These are phyloP conservation scores for Thymallus thymallus DNA, from an alignment of 2,113 vertebrate genomes.

Conservation along the genomic window DNA sequence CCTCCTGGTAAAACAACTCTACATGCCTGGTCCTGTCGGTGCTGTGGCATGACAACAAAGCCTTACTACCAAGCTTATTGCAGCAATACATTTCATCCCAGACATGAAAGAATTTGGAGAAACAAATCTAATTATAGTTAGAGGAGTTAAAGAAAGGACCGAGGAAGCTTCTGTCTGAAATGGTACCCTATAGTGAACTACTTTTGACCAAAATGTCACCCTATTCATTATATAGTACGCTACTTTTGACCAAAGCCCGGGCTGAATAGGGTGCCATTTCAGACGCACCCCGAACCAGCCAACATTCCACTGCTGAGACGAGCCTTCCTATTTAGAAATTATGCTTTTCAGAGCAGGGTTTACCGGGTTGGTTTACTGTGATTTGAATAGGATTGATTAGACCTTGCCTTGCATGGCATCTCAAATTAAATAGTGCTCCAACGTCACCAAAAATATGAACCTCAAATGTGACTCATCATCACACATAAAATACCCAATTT, in stretches of 20 bases:
- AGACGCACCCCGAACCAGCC: conserved; percentile 22
- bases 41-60: conserved; percentile 33
- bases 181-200: too few relatives aligned
- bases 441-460: conserved; percentile 23
- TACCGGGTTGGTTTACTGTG: not conserved
- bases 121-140: too few relatives aligned
- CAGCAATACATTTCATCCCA: conserved; percentile 69
- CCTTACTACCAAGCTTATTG: conserved; percentile 41
- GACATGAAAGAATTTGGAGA: conserved; percentile 59
- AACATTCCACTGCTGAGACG: conserved; percentile 12
- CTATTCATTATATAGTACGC: too few relatives aligned
- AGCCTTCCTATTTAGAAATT: not conserved
- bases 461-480: not conserved
- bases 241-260: too few relatives aligned
- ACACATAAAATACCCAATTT: not conserved
- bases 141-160: too few relatives aligned
- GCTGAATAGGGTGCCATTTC: too few relatives aligned
- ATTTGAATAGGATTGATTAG: conserved; percentile 49
- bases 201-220: too few relatives aligned
- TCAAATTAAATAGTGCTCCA: conserved; percentile 45
- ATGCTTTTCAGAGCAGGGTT: conserved; percentile 17
- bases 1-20: conserved; percentile 20
- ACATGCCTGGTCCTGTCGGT: conserved; percentile 61
- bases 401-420: conserved; percentile 42
- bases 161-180: too few relatives aligned